Percentiles rank a stretch among this genome's conserved stretches.
Evolutionary conservation across 2,113 vertebrate genomes (phyloP).

Genomic region (Trinectes maculatus): DNA sequence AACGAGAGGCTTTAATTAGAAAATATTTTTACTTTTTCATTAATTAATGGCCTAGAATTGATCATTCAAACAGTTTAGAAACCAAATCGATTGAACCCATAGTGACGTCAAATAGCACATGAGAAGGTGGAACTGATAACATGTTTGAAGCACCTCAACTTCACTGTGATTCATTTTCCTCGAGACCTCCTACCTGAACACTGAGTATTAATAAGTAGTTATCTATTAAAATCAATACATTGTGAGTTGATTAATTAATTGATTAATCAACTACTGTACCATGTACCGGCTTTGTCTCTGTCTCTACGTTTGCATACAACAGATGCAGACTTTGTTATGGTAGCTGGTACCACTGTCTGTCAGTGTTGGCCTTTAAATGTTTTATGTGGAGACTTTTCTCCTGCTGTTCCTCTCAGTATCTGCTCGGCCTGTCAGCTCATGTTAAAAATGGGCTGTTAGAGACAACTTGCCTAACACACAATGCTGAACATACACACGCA

Average conservation of each 20-base stretch:
- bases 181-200: no score
- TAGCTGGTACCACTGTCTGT: constrained; percentile 12
- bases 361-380: constrained; percentile 66
- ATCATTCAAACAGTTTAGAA: neutral
- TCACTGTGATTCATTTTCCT: no score
- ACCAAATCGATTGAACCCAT: neutral
- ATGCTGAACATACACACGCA: neutral
- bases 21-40: no score
- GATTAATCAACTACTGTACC: neutral
- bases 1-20: no score
- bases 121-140: no score
- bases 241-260: no score
- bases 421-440: constrained; percentile 36
- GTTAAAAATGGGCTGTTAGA: constrained; percentile 24
- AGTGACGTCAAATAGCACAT: neutral
- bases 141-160: no score
- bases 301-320: neutral
- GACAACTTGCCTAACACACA: neutral
- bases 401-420: constrained; percentile 47
- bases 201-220: no score
- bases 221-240: no score
- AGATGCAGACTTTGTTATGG: constrained; percentile 25
- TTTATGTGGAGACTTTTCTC: constrained; percentile 58
- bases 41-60: no score
- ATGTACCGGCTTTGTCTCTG: neutral